Evolutionary conservation across 2,888 invertebrate species (phyloP), one percentile per base, ranked within the genome.

Genomic region (Kryphioiulus occultus): DNA sequence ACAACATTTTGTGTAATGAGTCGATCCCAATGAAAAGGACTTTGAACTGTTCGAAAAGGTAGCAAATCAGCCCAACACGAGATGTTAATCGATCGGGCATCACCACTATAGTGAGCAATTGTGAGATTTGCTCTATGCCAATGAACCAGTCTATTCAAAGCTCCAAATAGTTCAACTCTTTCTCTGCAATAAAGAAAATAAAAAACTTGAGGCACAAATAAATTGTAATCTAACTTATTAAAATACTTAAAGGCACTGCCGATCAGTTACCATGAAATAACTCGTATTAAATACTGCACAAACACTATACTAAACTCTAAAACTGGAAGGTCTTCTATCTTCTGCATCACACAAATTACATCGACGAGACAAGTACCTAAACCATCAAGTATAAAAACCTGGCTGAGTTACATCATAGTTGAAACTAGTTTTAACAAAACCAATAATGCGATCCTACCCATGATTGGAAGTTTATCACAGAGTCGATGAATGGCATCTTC

Each of bases 101-200:
- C 78, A 30, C 30, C 15, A 15, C 15, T 19, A 44, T 17, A 19
- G 42, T 22, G 19, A 85, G 42, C 39, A n/a, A 85, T n/a, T 85
- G 85, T 39, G 10, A 85, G 12, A 42, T 85, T 39, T 26, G 42
- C 85, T 42, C 39, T 39, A 85, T 85, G 85, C 85, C 85, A 85
- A 42, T 44, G n/a, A 22, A 44, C 26, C 3, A 85, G 44, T 10
- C 85, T 39, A 15, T n/a, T 85, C 39, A 85, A 39, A 42, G 22
- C 19, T 85, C 85, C 85, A 22, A 85, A 85, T 44, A 85, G 44
- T 85, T 85, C 85, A 42, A 85, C 85, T 15, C 15, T 39, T 85
- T 85, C 44, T 26, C 85, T 85, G 42, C 15, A 78, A 78, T 15
- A 44, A 9, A 15, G 12, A 12, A 44, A 44, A 44, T 35, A 35